Evolutionary conservation across 53 echinoderm and acorn worm genomes (phyloP).

Genomic region (Echinarachnius parma): DNA sequence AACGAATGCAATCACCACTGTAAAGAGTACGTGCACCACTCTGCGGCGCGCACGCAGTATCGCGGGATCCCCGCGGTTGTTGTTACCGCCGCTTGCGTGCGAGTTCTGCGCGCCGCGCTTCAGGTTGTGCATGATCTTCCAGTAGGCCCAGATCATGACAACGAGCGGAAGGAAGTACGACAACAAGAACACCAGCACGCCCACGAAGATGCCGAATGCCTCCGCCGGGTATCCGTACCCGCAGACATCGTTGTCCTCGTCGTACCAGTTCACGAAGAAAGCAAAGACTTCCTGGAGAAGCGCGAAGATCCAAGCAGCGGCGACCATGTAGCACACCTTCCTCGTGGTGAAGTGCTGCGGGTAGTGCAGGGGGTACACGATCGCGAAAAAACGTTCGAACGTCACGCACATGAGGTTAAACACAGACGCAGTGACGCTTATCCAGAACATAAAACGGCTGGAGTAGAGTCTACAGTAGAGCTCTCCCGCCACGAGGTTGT

Average conservation of each 20-base stretch:
- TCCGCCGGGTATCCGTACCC: slow-evolving; percentile 61
- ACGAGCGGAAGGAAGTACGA: slow-evolving; percentile 85
- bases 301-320: slow-evolving; percentile 66
- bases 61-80: slow-evolving; percentile 58
- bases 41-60: slow-evolving; percentile 79
- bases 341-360: slow-evolving; percentile 62
- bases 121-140: slow-evolving; percentile 71
- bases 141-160: slow-evolving; percentile 89
- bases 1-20: slow-evolving; percentile 83
- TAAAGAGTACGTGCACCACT: slow-evolving; percentile 80
- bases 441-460: slow-evolving; percentile 83
- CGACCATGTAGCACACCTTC: slow-evolving; percentile 64
- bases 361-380: slow-evolving; percentile 90
- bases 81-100: slow-evolving; percentile 31
- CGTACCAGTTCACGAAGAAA: slow-evolving; percentile 74
- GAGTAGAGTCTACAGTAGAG: slow-evolving; percentile 79
- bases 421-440: slow-evolving; percentile 89
- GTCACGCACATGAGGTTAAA: slow-evolving; percentile 91
- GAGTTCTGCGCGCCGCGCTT: slow-evolving; percentile 57
- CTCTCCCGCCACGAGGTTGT: slow-evolving; percentile 57
- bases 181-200: slow-evolving; percentile 73
- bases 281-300: slow-evolving; percentile 83
- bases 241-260: slow-evolving; percentile 44
- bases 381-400: slow-evolving; percentile 84
- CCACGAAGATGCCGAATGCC: slow-evolving; percentile 48